Conservation (phyloP, 2,888 invertebrate species). For the Tachystola acroxantha region DNA sequence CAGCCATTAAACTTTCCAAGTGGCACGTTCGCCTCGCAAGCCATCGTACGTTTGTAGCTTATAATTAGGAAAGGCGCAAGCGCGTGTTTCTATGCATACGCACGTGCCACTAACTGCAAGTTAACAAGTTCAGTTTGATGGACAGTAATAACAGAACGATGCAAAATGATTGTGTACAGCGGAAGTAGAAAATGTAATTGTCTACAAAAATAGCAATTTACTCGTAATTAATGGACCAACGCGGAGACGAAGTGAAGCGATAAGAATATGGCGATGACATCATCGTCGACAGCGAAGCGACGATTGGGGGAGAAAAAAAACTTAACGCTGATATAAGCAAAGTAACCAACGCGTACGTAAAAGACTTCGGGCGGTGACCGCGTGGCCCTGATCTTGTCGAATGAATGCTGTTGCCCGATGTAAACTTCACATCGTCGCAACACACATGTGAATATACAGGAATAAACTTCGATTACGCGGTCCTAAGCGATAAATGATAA, state of each 20-base stretch:
- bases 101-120: conserved; percentile 3
- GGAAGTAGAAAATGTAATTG: conserved; percentile 1
- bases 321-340: conserved; percentile 35
- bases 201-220: conserved; percentile 3
- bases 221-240: conserved; percentile 26
- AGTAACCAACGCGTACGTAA: conserved; percentile 43
- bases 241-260: conserved; percentile 23
- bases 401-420: conserved; percentile 23
- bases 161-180: conserved; percentile 1
- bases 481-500: conserved; percentile 1
- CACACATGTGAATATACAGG: background rate
- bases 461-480: background rate
- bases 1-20: conserved; percentile 27
- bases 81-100: conserved; percentile 6
- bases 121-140: conserved; percentile 1
- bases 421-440: conserved; percentile 23
- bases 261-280: conserved; percentile 50
- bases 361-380: conserved; percentile 52
- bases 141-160: background rate
- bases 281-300: conserved; percentile 36
- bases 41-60: background rate
- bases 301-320: conserved; percentile 49
- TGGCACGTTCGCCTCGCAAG: background rate
- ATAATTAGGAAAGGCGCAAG: conserved; percentile 9
- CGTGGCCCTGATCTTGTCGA: conserved; percentile 68